Percentiles rank a stretch among this genome's conserved stretches.
phyloP scores from a whole-genome alignment of 1,140 invertebrate species.

The Helicoverpa zea region DNA sequence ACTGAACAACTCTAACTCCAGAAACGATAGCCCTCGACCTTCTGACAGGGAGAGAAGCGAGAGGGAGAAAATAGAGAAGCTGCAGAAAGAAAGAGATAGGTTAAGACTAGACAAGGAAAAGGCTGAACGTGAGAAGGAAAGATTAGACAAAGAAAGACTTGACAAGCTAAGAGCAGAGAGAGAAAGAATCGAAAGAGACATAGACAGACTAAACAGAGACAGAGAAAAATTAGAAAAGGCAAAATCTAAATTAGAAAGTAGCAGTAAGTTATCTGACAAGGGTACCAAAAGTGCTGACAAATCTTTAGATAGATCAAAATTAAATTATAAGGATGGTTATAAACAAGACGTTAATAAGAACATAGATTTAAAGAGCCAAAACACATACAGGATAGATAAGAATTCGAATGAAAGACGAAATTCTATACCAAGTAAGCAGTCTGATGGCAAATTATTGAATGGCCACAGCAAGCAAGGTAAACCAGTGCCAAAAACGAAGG shows the following conservation, averaged over 20 bases:
- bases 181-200: conserved; percentile 79
- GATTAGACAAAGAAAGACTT: conserved; percentile 72
- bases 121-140: conserved; percentile 64
- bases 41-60: conserved; percentile 65
- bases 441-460: conserved; percentile 65
- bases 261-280: conserved; percentile 65
- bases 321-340: conserved; percentile 61
- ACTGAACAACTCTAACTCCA: conserved; percentile 55
- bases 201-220: conserved; percentile 74
- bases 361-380: conserved; percentile 82
- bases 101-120: conserved; percentile 65
- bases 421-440: conserved; percentile 57
- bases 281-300: conserved; percentile 63
- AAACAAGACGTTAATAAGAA: conserved; percentile 71
- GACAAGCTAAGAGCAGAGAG: conserved; percentile 79
- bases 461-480: conserved; percentile 73
- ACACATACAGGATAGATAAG: conserved; percentile 84
- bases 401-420: conserved; percentile 73
- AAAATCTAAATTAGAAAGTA: conserved; percentile 73
- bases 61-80: conserved; percentile 60
- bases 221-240: conserved; percentile 78
- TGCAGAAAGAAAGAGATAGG: conserved; percentile 70
- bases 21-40: conserved; percentile 64
- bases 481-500: conserved; percentile 72
- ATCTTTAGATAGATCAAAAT: conserved; percentile 69